phyloP scores from a whole-genome alignment of 2,797 vertebrate species.

The Xerus rutilus region DNA sequence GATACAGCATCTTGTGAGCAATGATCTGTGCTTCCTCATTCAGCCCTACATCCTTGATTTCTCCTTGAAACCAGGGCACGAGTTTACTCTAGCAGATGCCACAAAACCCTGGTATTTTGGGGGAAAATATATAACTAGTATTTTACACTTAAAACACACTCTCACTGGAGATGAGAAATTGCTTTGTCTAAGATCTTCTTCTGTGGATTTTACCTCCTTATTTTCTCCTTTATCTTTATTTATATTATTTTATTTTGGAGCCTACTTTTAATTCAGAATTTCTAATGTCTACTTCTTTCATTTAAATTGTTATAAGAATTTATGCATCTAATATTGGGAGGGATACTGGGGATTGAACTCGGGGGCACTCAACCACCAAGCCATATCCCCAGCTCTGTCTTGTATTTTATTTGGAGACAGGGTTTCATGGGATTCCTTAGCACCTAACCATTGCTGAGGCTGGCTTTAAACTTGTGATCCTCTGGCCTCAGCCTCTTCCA shows the following conservation, averaged over 20 bases:
- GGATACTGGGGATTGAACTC: too few relatives aligned
- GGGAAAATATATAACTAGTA: background rate
- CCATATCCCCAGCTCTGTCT: too few relatives aligned
- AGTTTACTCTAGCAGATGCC: background rate
- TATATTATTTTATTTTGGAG: background rate
- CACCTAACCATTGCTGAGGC: too few relatives aligned
- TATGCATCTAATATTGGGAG: background rate
- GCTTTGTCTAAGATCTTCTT: background rate
- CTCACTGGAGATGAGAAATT: background rate
- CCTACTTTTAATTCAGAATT: background rate
- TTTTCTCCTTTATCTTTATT: background rate
- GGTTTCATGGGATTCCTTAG: too few relatives aligned
- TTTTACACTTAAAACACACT: background rate
- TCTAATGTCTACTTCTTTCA: background rate
- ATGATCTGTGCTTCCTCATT: background rate
- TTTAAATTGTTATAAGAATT: background rate
- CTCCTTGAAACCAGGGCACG: background rate
- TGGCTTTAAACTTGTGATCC: too few relatives aligned
- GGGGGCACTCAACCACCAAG: too few relatives aligned
- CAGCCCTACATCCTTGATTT: background rate
- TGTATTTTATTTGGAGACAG: too few relatives aligned
- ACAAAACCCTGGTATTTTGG: background rate
- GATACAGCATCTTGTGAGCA: fast-evolving
- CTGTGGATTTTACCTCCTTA: too few relatives aligned
- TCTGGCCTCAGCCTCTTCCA: too few relatives aligned